phyloP scores from a whole-genome alignment of 92 coral and sea anemone species.

The Porites divaricata region DNA sequence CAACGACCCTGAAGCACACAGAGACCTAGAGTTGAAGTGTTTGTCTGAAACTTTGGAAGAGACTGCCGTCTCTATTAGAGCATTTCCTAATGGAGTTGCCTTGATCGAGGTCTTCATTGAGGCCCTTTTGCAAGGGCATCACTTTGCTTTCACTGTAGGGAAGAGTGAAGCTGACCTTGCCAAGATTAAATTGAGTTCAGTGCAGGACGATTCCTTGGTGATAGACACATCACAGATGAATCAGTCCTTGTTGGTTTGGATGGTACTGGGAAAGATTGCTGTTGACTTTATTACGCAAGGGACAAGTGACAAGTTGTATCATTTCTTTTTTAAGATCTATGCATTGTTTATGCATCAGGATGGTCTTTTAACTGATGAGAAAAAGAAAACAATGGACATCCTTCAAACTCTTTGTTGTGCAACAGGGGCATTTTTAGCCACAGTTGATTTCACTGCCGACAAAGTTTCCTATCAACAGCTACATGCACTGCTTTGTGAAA shows the following conservation, averaged over 20 bases:
- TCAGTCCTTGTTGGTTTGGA: slow-evolving; percentile 36
- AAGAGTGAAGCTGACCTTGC: not conserved
- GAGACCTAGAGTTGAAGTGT: slow-evolving; percentile 28
- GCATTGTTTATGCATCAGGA: not conserved
- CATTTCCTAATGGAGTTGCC: not conserved
- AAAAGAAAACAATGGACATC: slow-evolving; percentile 21
- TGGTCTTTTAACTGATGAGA: slow-evolving; percentile 10
- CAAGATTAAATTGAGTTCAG: slow-evolving; percentile 8
- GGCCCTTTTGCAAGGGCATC: slow-evolving; percentile 23
- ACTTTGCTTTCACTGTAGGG: slow-evolving; percentile 30
- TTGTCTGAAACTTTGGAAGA: slow-evolving; percentile 35
- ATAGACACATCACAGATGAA: slow-evolving; percentile 14
- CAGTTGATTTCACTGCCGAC: slow-evolving; percentile 23
- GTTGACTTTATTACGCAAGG: slow-evolving; percentile 1
- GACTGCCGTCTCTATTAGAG: not conserved
- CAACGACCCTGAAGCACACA: not conserved
- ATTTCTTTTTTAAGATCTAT: not conserved
- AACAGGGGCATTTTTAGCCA: slow-evolving; percentile 44
- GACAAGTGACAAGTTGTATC: not conserved
- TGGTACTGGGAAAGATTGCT: slow-evolving; percentile 29
- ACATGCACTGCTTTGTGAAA: slow-evolving; percentile 16
- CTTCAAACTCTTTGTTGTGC: slow-evolving; percentile 2
- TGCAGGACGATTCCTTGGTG: slow-evolving; percentile 25
- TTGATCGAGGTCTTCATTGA: slow-evolving; percentile 14
- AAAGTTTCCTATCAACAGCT: slow-evolving; percentile 27